A percentile compares a stretch with the other conserved stretches of the same genome.
Conservation (phyloP, 2,888 invertebrate species). For the Acrobasis consociella region DNA sequence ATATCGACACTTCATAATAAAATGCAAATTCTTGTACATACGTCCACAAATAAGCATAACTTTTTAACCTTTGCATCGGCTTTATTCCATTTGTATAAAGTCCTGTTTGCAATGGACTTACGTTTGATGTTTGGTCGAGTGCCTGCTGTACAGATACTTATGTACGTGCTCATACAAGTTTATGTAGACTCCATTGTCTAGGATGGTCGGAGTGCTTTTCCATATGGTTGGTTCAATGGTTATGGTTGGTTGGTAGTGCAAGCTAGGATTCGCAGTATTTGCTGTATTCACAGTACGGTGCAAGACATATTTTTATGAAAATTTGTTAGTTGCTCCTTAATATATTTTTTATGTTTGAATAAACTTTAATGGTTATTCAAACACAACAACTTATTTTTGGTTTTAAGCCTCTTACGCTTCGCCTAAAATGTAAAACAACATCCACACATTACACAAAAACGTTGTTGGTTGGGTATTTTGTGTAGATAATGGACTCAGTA, state of each 20-base stretch:
- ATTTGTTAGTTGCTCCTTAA: neutral
- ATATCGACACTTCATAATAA: constrained; percentile 18
- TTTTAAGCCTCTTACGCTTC: too few species aligned
- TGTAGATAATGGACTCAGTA: neutral
- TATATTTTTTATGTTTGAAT: neutral
- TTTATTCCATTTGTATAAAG: neutral
- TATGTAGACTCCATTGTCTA: constrained; percentile 1
- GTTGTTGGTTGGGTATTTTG: neutral
- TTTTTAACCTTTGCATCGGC: neutral
- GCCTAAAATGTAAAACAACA: too few species aligned
- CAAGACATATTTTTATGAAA: neutral
- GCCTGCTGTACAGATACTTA: neutral
- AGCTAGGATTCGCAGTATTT: neutral
- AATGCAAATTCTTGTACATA: constrained; percentile 16
- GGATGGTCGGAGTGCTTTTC: constrained; percentile 9
- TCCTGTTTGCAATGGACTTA: neutral
- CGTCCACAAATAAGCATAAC: neutral
- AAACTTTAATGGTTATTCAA: too few species aligned
- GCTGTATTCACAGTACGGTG: constrained; percentile 1
- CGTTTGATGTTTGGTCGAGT: neutral
- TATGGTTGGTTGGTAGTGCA: too few species aligned
- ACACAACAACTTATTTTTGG: too few species aligned
- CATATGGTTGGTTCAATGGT: constrained; percentile 12
- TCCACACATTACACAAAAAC: too few species aligned
- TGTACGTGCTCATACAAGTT: neutral